Evolutionary conservation across 1,140 invertebrate species (phyloP), one percentile per base, ranked within the genome.

Genomic region (Procambarus clarkii): DNA sequence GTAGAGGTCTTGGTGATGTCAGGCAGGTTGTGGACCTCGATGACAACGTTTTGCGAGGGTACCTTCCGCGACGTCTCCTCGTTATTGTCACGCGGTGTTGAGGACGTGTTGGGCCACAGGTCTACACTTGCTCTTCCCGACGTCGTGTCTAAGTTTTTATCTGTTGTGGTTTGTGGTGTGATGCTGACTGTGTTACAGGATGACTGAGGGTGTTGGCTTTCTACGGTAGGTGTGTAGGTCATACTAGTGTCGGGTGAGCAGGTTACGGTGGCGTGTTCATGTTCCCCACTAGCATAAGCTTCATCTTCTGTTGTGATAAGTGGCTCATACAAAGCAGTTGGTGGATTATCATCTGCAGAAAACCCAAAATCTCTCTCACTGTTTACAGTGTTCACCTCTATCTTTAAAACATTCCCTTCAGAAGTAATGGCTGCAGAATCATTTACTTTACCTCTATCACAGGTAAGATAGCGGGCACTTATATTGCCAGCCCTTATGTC

Each of bases 391-490:
- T 83, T 69, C 15, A 83, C 69, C 34, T 83, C 58, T 45, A 83
- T 83, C 60, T 45, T 83, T 34, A 83, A 46, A 8, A 83, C 58
- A 60, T 45, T 83, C 9, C 69, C 69, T 15, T n/a, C 24, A 21
- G 45, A 64, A n/a, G 34, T 69, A n/a, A 44, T 44, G 50, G 11
- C 74, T 15, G 74, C 34, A 48, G 21, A n/a, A 77, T 60, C 74
- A 9, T 2, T 3, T 54, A n/a, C 76, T 44, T 87, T 79, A n/a
- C 74, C 74, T 45, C 48, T 54, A 44, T 79, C 76, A 18, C 76
- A 87, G 3, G 85, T 45, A n/a, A 87, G 85, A 45, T 87, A 79
- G 46, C 71, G 85, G 50, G 50, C n/a, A 45, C 85, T 87, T 48
- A 78, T 87, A 34, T 64, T 87, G 24, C 50, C 45, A n/a, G 45